Evolutionary conservation across 2,888 invertebrate species (phyloP), one percentile per base, ranked within the genome.

Genomic region (Ectropis crepuscularia): DNA sequence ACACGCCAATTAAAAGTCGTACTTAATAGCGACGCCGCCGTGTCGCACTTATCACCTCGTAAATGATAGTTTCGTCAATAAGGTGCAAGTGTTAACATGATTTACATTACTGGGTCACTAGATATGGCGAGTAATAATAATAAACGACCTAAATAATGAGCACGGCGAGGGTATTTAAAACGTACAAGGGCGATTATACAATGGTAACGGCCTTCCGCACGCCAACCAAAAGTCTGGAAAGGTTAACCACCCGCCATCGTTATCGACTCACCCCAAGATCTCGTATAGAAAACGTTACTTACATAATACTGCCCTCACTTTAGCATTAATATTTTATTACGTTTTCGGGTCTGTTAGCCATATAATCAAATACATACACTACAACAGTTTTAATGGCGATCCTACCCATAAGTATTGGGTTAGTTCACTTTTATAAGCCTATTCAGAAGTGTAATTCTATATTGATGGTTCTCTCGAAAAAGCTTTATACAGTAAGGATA

Each of bases 81-180:
- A 37, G 51, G 53, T 45, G 42, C 11, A 36, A 69, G 72, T 72
- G 72, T 54, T 63, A 68, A 70, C 70, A 72, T 72, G 70, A 72
- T 70, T 69, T 62, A 67, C 62, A 62, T 63, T 50, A 65, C 48
- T 57, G 57, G 60, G 69, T 64, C 62, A 69, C 53, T 61, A 66
- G 65, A 66, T 68, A 68, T 59, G 59, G 59, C 51, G 58, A 47
- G 63, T 65, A 68, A 70, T 69, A 69, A 70, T 76, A 79, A 77
- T 73, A 79, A 83, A 83, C 78, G 82, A 80, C 74, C 79, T 79
- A 74, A 80, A 81, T 85, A 85, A 85, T 83, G 79, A 82, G 80
- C 76, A 76, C 73, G 74, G 74, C 79, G 76, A 79, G 78, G 70
- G 77, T 82, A 85, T 85, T 84, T 82, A 81, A 82, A 82, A 80